Evolutionary conservation across 1,140 invertebrate species (phyloP), one percentile per base, ranked within the genome.

Genomic region (Drosophila tsacasi): DNA sequence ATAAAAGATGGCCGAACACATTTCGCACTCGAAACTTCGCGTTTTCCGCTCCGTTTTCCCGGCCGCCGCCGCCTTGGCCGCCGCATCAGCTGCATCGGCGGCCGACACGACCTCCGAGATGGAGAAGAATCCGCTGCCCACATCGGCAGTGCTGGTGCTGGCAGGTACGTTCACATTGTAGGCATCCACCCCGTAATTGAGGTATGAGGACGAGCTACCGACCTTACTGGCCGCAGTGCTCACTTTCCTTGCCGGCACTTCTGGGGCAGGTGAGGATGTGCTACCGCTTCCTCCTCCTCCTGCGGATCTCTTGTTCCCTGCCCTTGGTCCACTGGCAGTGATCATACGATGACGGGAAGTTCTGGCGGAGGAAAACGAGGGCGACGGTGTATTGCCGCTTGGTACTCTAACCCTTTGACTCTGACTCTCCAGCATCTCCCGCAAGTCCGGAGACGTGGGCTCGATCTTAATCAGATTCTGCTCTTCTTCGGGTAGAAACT

Each of bases 1-100:
- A 2, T 95, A 93, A 92, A 97, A 97, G 54, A 95, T 94, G 65
- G 95, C 94, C n/a, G 95, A 94, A 87, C 97, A 97, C 95, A 97
- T 97, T 91, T 97, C 96, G 87, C 97, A 97, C 55, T 95, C 96
- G 81, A 94, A 95, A 55, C 79, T 82, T 9, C 83, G 83, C 17
- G 23, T 94, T 79, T 44, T 85, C 15, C 61, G 81, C 61, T 75
- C 83, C 52, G 74, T 25, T 52, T 78, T 79, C n/a, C 57, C 59
- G 27, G 76, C 57, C 4, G 78, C 82, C 6, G 85, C 80, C n/a
- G 81, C 72, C 47, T 81, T 83, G 19, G 91, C 87, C 6, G 83
- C 82, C 23, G 82, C 81, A 63, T 84, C 82, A 17, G 86, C 89
- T 2, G 91, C 80, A 69, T 87, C 82, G 0, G 85, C 91, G 10